Conservation (phyloP, 2,797 vertebrate species). For the Esox lucius region DNA sequence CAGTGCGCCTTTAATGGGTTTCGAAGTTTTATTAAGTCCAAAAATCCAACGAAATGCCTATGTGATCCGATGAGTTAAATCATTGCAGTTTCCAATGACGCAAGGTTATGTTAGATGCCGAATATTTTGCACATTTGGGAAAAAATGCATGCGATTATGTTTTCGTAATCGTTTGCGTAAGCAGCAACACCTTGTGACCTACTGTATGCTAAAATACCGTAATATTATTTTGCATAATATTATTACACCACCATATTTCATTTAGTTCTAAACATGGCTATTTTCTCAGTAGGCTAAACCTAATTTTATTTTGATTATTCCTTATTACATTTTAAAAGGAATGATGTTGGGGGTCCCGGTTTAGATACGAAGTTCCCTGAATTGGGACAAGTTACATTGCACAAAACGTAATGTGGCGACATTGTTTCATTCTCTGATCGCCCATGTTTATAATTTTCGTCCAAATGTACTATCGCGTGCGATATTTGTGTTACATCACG, state of each 20-base stretch:
- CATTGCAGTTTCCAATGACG: neutral
- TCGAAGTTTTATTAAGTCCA: neutral
- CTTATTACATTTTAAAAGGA: no score
- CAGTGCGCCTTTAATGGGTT: neutral
- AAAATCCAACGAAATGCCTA: neutral
- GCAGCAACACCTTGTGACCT: conserved; percentile 37
- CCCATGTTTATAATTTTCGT: neutral
- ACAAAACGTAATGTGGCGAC: no score
- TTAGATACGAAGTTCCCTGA: no score
- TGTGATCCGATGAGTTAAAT: neutral
- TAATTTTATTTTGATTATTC: no score
- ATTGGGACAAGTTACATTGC: no score
- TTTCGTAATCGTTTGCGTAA: conserved; percentile 71
- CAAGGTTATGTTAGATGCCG: neutral
- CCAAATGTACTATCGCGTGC: neutral
- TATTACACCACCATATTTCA: no score
- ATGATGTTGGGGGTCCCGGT: no score
- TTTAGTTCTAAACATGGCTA: no score
- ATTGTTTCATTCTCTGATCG: neutral
- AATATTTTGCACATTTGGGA: conserved; percentile 1
- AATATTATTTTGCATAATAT: no score
- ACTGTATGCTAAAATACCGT: no score
- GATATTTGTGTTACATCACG: neutral
- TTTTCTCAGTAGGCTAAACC: no score
- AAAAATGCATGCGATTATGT: conserved; percentile 32